These are phyloP conservation scores for Melinaea marsaeus DNA, from an alignment of 2,888 invertebrate species.

Conservation along the genomic window DNA sequence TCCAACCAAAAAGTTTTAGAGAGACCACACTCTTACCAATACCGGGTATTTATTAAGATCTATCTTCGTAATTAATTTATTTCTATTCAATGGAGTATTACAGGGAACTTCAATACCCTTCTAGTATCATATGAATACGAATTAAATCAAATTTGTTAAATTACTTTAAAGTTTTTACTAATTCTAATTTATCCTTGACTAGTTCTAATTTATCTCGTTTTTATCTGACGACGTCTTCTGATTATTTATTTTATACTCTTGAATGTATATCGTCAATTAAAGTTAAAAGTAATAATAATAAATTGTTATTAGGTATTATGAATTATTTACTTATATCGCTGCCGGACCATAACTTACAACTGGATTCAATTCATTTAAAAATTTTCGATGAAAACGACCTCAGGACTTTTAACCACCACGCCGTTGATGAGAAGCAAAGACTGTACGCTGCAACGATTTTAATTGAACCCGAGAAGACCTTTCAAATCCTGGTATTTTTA, in stretches of 20 bases:
- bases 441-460: constrained; percentile 41
- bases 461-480: constrained; percentile 40
- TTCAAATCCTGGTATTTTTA: constrained; percentile 46
- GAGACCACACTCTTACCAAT: constrained; percentile 56
- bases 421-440: constrained; percentile 31
- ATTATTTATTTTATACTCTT: too few species aligned
- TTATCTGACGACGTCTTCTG: too few species aligned
- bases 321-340: constrained; percentile 25
- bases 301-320: constrained; percentile 8
- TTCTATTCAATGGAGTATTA: not conserved
- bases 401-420: constrained; percentile 35
- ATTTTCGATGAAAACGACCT: constrained; percentile 35
- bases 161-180: too few species aligned
- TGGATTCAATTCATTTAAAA: constrained; percentile 41
- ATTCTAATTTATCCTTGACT: too few species aligned
- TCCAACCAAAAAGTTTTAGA: constrained; percentile 43
- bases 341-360: constrained; percentile 25
- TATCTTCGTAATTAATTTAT: not conserved
- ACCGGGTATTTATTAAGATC: constrained; percentile 47
- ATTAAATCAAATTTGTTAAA: too few species aligned
- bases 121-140: too few species aligned
- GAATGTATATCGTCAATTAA: too few species aligned
- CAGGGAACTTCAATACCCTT: too few species aligned
- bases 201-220: too few species aligned
- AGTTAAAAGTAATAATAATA: too few species aligned